Conservation (phyloP, 2,113 vertebrate genomes). For the Eclectus roratus region DNA sequence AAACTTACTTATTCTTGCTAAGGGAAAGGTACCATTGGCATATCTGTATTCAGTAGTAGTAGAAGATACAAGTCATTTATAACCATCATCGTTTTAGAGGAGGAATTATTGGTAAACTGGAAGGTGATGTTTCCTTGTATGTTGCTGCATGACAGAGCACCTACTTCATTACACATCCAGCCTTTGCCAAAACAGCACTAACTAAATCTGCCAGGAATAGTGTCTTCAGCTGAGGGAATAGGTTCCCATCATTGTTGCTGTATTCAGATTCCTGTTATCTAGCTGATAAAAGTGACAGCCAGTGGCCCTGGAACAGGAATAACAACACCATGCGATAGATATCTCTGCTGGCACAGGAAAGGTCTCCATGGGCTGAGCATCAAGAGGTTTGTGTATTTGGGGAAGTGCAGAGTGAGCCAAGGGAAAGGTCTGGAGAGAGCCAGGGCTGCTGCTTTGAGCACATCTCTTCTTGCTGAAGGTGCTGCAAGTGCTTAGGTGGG, state of each 20-base stretch:
- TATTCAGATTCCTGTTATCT: slow-evolving; percentile 4
- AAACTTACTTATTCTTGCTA: background rate
- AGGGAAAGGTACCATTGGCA: background rate
- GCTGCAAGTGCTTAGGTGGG: background rate
- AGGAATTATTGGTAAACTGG: background rate
- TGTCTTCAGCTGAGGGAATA: background rate
- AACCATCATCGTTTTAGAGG: background rate
- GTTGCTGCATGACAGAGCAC: background rate
- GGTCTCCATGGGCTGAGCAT: background rate
- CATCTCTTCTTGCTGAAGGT: background rate
- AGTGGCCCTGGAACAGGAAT: background rate
- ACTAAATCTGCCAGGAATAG: background rate
- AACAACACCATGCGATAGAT: background rate
- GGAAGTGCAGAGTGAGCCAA: background rate
- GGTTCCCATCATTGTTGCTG: slow-evolving; percentile 13
- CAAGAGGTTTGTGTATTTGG: background rate
- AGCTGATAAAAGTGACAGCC: background rate
- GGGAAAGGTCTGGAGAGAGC: background rate
- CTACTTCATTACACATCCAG: background rate
- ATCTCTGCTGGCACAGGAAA: background rate
- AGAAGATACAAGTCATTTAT: background rate
- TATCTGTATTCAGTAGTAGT: background rate
- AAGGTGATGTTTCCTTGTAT: background rate
- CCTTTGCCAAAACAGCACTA: background rate
- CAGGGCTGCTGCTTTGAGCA: background rate